Percentiles rank a stretch among this genome's conserved stretches.
Evolutionary conservation across 2,797 vertebrate species (phyloP).

Genomic region (Accipiter fasciatus): DNA sequence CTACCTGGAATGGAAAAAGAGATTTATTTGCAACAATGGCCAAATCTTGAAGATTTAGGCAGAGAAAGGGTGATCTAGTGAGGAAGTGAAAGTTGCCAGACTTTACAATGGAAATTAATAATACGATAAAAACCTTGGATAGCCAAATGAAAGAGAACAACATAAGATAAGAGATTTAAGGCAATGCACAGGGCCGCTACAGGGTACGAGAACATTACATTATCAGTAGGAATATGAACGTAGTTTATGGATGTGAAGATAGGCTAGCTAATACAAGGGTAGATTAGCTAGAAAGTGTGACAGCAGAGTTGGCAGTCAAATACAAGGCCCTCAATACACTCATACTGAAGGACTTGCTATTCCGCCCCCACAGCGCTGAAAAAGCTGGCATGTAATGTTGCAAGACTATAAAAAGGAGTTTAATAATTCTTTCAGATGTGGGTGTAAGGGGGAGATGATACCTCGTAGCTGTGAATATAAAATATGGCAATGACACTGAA

Average conservation of each 20-base stretch:
- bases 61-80: not conserved
- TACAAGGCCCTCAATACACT: not conserved
- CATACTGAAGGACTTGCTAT: not conserved
- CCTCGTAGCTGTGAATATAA: not conserved
- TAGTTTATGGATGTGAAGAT: not conserved
- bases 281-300: not conserved
- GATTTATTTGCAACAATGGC: not conserved
- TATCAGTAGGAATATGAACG: not conserved
- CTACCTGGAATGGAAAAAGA: not conserved
- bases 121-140: not conserved
- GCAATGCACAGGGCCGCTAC: not conserved
- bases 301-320: not conserved
- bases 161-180: not conserved
- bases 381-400: not conserved
- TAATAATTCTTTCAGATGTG: not conserved
- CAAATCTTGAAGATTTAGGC: not conserved
- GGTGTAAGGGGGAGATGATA: not conserved
- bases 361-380: not conserved
- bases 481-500: not conserved
- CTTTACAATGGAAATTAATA: not conserved
- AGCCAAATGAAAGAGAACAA: not conserved
- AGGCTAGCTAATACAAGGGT: not conserved
- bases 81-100: not conserved
- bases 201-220: accelerated
- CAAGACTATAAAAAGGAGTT: not conserved